phyloP scores from a whole-genome alignment of 2,797 vertebrate species.

The Lutjanus argentimaculatus region DNA sequence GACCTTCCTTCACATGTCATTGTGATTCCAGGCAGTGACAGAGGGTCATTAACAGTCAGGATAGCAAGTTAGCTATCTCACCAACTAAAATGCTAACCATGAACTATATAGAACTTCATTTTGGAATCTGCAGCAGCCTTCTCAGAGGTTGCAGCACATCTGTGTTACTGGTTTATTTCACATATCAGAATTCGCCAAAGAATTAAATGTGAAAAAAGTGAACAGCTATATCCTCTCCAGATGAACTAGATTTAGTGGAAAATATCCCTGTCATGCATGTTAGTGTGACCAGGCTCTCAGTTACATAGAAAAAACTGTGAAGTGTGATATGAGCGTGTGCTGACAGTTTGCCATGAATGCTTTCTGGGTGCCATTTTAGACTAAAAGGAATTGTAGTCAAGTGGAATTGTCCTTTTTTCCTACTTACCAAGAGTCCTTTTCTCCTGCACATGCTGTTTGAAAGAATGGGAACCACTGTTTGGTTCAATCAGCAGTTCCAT shows the following conservation, averaged over 20 bases:
- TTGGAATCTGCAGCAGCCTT: background rate
- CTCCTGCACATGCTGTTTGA: background rate
- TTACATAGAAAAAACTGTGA: background rate
- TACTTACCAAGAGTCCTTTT: background rate
- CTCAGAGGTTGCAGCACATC: background rate
- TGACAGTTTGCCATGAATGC: background rate
- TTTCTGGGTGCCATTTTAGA: background rate
- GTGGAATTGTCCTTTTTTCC: background rate
- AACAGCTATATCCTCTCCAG: background rate
- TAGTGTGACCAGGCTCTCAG: conserved; percentile 15
- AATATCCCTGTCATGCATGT: background rate
- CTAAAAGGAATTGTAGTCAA: background rate
- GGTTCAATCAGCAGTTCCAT: background rate
- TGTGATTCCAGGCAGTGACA: background rate
- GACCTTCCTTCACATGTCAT: background rate
- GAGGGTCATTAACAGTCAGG: background rate
- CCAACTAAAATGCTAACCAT: background rate
- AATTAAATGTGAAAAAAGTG: background rate
- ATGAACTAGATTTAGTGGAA: background rate
- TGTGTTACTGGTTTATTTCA: background rate
- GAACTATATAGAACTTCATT: background rate
- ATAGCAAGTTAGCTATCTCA: background rate
- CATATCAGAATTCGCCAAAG: background rate
- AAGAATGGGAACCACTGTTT: background rate
- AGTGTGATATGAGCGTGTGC: background rate